Conservation (phyloP, 2,113 vertebrate genomes). For the Plotosus lineatus region DNA sequence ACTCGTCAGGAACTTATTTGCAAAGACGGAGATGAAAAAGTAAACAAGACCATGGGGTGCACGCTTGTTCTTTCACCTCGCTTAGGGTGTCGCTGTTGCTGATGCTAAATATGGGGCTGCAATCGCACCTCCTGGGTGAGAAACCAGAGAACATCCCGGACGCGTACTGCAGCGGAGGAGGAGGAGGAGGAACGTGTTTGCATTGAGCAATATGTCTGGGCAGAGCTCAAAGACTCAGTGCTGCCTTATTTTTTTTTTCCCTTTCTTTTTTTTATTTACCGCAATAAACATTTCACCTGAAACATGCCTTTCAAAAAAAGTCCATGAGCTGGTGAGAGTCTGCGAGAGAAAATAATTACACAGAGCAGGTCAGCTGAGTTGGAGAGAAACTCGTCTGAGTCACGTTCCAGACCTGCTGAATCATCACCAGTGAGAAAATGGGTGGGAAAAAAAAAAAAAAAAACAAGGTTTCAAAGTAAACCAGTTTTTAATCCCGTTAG, state of each 20-base stretch:
- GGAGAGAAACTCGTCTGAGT: not conserved
- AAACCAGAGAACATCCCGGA: not conserved
- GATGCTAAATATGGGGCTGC: constrained; percentile 27
- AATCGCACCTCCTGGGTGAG: not conserved
- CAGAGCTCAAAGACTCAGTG: not conserved
- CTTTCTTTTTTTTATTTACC: constrained; percentile 25
- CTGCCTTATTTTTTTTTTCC: no score
- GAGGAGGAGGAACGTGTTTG: not conserved
- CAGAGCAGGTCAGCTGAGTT: not conserved
- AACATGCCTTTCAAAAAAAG: not conserved
- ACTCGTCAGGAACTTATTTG: constrained; percentile 2
- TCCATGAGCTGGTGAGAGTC: not conserved
- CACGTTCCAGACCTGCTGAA: constrained; percentile 4
- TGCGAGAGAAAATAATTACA: constrained; percentile 24
- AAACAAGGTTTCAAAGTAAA: not conserved
- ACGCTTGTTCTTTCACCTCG: constrained; percentile 30
- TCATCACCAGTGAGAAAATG: not conserved
- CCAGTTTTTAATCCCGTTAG: not conserved
- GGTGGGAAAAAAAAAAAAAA: not conserved
- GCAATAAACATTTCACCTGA: constrained; percentile 11
- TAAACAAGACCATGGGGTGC: not conserved
- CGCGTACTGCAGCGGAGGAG: no score
- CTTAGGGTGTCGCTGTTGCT: constrained; percentile 10
- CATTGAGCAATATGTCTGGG: constrained; percentile 13
- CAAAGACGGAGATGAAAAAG: not conserved